A percentile compares a stretch with the other conserved stretches of the same genome.
These are phyloP conservation scores for Drosophila pallidifrons DNA, from an alignment of 1,140 invertebrate genomes.

Conservation along the genomic window DNA sequence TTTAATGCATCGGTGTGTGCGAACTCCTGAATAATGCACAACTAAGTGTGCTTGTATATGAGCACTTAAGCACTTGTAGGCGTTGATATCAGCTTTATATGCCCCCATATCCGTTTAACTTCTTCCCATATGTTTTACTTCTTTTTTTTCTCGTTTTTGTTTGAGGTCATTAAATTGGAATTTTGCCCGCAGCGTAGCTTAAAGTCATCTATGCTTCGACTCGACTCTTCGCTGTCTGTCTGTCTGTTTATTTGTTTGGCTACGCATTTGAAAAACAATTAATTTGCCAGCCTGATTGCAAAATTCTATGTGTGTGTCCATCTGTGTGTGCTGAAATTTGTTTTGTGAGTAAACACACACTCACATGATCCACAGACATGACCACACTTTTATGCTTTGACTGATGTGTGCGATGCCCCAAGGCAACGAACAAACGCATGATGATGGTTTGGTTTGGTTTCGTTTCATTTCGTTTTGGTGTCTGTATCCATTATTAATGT, in stretches of 20 bases:
- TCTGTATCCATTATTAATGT: conserved; percentile 27
- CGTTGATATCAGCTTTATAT: conserved; percentile 23
- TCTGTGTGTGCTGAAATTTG: conserved; percentile 53
- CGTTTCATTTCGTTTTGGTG: too few relatives aligned
- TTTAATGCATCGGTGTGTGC: conserved; percentile 34
- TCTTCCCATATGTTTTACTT: conserved; percentile 3
- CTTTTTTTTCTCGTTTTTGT: background rate
- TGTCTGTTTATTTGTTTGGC: conserved; percentile 63
- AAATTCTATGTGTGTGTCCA: conserved; percentile 51
- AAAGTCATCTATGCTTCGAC: background rate
- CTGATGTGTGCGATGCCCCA: conserved; percentile 54
- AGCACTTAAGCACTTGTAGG: conserved; percentile 15
- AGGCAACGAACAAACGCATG: conserved; percentile 44
- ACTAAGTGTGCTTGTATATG: conserved; percentile 9
- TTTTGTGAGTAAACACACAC: conserved; percentile 74
- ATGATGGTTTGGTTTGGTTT: background rate
- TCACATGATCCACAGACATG: conserved; percentile 57
- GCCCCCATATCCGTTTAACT: conserved; percentile 6
- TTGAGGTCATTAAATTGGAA: background rate
- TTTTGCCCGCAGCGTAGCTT: conserved; percentile 12
- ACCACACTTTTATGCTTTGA: conserved; percentile 70
- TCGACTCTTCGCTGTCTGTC: background rate
- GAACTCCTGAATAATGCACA: conserved; percentile 23
- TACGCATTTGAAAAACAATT: conserved; percentile 78
- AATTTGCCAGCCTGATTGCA: conserved; percentile 61